phyloP scores from a whole-genome alignment of 2,113 vertebrate species.

The Chaenogobius annularis region DNA sequence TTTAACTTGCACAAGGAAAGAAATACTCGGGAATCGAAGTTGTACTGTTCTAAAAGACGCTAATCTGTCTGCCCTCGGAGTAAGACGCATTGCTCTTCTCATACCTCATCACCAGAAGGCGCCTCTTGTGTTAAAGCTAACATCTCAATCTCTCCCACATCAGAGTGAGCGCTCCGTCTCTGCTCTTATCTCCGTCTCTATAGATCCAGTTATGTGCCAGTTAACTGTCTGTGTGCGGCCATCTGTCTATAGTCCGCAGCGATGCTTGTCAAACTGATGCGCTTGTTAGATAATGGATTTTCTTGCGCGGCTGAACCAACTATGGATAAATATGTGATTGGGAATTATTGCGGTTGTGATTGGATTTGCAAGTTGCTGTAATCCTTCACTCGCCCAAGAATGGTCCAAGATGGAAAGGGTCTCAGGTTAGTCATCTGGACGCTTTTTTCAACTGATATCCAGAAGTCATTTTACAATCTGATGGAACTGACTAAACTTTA shows the following conservation, averaged over 20 bases:
- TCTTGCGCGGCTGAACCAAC: neutral
- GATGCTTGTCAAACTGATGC: constrained; percentile 52
- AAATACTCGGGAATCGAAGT: too few species aligned
- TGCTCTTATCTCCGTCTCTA: neutral
- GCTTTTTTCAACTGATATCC: too few species aligned
- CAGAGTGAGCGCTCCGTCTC: constrained; percentile 29
- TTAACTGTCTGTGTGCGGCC: constrained; percentile 37
- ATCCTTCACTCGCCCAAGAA: too few species aligned
- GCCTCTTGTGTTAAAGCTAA: constrained; percentile 24
- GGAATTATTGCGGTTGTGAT: neutral
- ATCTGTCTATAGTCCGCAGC: constrained; percentile 15
- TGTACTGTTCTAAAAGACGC: too few species aligned
- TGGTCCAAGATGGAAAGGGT: too few species aligned
- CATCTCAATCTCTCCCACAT: constrained; percentile 9
- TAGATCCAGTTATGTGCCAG: constrained; percentile 40
- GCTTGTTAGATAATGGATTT: neutral
- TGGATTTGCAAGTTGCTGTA: too few species aligned
- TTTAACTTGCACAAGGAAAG: too few species aligned
- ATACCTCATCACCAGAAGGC: neutral
- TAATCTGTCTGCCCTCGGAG: neutral
- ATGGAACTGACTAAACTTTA: too few species aligned
- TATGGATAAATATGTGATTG: neutral
- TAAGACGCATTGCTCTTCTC: neutral
- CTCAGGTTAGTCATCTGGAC: too few species aligned
- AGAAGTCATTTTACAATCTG: too few species aligned